Conservation (phyloP, 2,888 invertebrate genomes). For the Rhagonycha fulva region DNA sequence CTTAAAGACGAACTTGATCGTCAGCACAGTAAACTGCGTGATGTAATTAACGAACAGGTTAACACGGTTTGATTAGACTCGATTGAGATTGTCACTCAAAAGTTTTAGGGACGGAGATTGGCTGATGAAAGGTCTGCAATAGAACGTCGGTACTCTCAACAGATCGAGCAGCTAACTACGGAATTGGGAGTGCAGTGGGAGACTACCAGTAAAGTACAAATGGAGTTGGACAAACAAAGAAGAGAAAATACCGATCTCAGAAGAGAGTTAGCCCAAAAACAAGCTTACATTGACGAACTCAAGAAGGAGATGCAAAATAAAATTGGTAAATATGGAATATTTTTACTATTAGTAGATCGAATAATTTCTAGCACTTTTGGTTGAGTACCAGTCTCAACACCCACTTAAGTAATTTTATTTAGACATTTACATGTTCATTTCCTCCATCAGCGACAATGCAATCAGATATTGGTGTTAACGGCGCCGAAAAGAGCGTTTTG, state of each 20-base stretch:
- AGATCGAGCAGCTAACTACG: constrained; percentile 77
- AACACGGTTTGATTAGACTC: background rate
- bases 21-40: constrained; percentile 75
- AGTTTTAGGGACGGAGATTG: constrained; percentile 60
- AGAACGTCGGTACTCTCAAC: constrained; percentile 72
- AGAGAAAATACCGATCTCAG: constrained; percentile 76
- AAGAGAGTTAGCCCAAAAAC: constrained; percentile 77
- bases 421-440: background rate
- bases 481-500: constrained; percentile 77
- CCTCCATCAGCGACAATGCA: constrained; percentile 70
- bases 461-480: constrained; percentile 75
- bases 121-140: constrained; percentile 74
- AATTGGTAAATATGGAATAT: constrained; percentile 61
- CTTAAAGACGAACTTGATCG: constrained; percentile 78
- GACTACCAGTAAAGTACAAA: constrained; percentile 72
- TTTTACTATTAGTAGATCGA: too few relatives aligned
- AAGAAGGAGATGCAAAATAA: constrained; percentile 80
- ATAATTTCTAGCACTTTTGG: too few relatives aligned
- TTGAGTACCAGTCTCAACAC: background rate
- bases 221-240: constrained; percentile 79
- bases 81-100: background rate
- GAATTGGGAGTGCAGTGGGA: constrained; percentile 83
- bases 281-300: constrained; percentile 75
- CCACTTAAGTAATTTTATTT: too few relatives aligned
- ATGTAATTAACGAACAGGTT: constrained; percentile 75